A percentile compares a stretch with the other conserved stretches of the same genome.
Conservation (phyloP, 2,888 invertebrate species). For the Iphiclides podalirius region DNA sequence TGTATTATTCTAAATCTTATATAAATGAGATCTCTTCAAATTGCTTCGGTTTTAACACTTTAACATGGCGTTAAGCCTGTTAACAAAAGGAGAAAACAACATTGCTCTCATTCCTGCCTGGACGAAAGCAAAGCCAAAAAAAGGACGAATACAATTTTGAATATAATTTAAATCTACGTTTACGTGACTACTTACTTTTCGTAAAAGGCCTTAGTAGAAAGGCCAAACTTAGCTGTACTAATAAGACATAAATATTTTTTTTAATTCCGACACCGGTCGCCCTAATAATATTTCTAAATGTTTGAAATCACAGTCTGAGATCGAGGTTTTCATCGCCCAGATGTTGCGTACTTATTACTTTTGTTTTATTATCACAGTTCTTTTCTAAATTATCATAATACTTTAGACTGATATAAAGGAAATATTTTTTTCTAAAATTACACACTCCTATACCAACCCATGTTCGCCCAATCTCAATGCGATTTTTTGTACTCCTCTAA, state of each 20-base stretch:
- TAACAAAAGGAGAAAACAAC: too few relatives aligned
- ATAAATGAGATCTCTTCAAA: slow-evolving; percentile 55
- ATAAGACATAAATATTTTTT: slow-evolving; percentile 26
- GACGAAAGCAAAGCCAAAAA: slow-evolving; percentile 23
- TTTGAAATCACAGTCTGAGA: slow-evolving; percentile 66
- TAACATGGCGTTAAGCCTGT: slow-evolving; percentile 23
- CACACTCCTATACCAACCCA: slow-evolving; percentile 2
- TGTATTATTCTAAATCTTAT: slow-evolving; percentile 34
- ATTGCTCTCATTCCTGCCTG: too few relatives aligned
- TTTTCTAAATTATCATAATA: slow-evolving; percentile 73
- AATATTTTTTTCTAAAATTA: slow-evolving; percentile 27
- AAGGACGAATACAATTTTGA: slow-evolving; percentile 23
- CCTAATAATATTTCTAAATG: slow-evolving; percentile 36
- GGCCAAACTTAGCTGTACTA: slow-evolving; percentile 13
- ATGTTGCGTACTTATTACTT: slow-evolving; percentile 65
- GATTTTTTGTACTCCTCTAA: slow-evolving; percentile 2
- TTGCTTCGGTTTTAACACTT: slow-evolving; percentile 31
- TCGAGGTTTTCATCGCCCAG: slow-evolving; percentile 63
- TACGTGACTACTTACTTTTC: slow-evolving; percentile 7
- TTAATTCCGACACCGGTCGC: slow-evolving; percentile 34
- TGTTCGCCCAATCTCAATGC: slow-evolving; percentile 6
- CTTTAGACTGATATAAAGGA: slow-evolving; percentile 50
- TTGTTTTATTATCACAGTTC: slow-evolving; percentile 67
- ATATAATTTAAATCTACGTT: slow-evolving; percentile 13
- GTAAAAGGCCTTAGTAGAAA: slow-evolving; percentile 1